A percentile compares a stretch with the other conserved stretches of the same genome.
phyloP scores from a whole-genome alignment of 2,113 vertebrate genomes.

The Porphyrio hochstetteri region DNA sequence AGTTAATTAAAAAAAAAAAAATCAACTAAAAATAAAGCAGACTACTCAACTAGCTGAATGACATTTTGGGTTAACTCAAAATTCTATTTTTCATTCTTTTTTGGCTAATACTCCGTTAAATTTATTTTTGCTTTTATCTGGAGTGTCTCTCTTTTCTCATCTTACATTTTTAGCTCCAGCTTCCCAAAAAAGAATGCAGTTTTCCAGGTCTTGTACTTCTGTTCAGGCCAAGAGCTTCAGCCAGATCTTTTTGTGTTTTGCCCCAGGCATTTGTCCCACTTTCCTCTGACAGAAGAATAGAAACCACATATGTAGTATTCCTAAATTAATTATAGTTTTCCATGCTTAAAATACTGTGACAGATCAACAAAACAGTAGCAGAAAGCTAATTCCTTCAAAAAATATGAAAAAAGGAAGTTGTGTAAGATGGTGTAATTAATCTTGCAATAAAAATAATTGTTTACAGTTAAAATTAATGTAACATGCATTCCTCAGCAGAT shows the following conservation, averaged over 20 bases:
- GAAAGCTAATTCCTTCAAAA: constrained; percentile 80
- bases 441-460: constrained; percentile 91
- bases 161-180: neutral
- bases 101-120: neutral
- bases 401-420: constrained; percentile 84
- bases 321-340: constrained; percentile 79
- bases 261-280: constrained; percentile 72
- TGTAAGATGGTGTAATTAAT: constrained; percentile 85
- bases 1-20: neutral
- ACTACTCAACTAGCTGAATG: neutral
- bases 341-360: constrained; percentile 76
- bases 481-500: constrained; percentile 87
- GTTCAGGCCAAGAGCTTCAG: constrained; percentile 57
- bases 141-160: neutral
- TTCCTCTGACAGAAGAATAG: constrained; percentile 76
- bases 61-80: neutral
- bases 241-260: constrained; percentile 63
- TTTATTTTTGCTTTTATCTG: neutral
- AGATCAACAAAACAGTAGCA: constrained; percentile 79
- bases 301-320: constrained; percentile 72
- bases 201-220: constrained; percentile 52
- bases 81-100: neutral
- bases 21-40: neutral
- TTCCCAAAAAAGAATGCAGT: neutral
- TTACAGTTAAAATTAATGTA: constrained; percentile 91